These are phyloP conservation scores for Hippopotamyrus pictus DNA, from an alignment of 2,797 vertebrate genomes.

Conservation along the genomic window DNA sequence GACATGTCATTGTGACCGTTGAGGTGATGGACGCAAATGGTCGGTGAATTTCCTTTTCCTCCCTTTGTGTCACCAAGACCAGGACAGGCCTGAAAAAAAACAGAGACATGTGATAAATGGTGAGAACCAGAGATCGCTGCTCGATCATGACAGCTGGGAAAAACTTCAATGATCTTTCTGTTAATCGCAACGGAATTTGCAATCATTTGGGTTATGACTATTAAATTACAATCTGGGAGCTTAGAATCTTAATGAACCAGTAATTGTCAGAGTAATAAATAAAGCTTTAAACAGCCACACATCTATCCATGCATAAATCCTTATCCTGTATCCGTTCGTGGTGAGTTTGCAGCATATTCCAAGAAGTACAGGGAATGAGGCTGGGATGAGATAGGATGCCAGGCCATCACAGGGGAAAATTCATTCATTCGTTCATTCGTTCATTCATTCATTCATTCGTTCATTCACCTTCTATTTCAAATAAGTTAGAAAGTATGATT, in stretches of 20 bases:
- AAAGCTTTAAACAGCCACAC: not conserved
- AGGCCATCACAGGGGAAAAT: not conserved
- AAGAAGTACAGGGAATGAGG: not conserved
- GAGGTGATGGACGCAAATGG: conserved; percentile 9
- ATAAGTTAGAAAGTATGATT: not conserved
- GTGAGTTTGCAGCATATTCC: not conserved
- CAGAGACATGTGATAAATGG: conserved; percentile 12
- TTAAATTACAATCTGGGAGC: conserved; percentile 8
- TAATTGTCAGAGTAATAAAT: conserved; percentile 5
- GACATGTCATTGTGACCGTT: conserved; percentile 43
- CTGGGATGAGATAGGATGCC: not conserved
- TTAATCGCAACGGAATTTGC: not conserved
- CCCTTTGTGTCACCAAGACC: conserved; percentile 1
- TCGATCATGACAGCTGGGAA: not conserved
- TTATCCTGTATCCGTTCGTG: not conserved
- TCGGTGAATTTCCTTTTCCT: not conserved
- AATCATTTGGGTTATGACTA: not conserved
- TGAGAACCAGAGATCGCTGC: not conserved
- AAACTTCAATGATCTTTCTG: not conserved
- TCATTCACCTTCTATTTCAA: not conserved
- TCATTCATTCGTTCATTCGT: not conserved
- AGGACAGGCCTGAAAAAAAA: conserved; percentile 11
- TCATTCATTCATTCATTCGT: not conserved
- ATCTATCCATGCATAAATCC: not conserved
- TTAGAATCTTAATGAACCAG: not conserved